Conservation (phyloP, 2,888 invertebrate species). For the Amblyjoppa proteus region DNA sequence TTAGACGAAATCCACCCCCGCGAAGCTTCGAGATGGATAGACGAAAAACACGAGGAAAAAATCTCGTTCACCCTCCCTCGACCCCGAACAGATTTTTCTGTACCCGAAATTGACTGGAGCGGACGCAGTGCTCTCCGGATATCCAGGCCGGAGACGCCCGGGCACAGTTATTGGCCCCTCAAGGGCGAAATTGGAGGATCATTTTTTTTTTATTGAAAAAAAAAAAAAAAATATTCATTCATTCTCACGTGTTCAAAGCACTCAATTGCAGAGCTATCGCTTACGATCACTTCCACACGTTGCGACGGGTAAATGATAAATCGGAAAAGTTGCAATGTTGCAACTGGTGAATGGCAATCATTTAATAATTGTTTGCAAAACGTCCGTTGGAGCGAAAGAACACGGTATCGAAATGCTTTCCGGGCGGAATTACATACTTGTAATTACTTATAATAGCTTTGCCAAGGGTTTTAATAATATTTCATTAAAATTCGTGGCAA, state of each 20-base stretch:
- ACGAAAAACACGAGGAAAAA: neutral
- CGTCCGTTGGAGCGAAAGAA: no score
- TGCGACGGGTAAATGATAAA: neutral
- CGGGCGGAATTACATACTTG: no score
- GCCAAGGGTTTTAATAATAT: no score
- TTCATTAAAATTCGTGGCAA: no score
- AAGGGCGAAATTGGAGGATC: neutral
- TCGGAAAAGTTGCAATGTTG: no score
- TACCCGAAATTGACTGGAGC: constrained; percentile 1
- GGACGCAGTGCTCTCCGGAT: neutral
- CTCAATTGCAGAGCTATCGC: neutral
- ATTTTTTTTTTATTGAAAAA: neutral
- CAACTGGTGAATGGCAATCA: no score
- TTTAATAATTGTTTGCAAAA: no score
- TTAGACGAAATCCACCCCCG: constrained; percentile 1
- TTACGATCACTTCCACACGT: neutral
- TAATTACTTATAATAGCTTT: no score
- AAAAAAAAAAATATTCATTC: neutral
- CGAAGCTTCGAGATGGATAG: neutral
- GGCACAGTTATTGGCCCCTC: constrained; percentile 1
- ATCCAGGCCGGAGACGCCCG: neutral
- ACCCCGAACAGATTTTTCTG: constrained; percentile 7
- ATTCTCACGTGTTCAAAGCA: neutral
- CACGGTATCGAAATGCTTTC: no score
- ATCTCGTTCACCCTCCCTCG: neutral